These are phyloP conservation scores for Asteroscopus sphinx DNA, from an alignment of 2,888 invertebrate genomes.

Conservation along the genomic window DNA sequence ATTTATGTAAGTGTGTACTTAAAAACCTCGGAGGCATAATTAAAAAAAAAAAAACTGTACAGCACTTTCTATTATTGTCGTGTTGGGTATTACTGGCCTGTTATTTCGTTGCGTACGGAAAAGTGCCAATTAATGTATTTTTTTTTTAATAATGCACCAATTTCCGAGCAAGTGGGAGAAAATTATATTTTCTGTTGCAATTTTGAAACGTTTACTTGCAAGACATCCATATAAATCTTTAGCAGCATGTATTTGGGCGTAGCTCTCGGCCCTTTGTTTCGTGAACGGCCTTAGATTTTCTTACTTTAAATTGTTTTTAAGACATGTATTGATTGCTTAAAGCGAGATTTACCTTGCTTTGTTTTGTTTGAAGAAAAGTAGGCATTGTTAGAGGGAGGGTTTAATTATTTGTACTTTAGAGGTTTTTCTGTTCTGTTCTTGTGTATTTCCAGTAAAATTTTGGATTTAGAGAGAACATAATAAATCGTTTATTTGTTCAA, in stretches of 20 bases:
- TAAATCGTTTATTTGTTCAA: too few relatives aligned
- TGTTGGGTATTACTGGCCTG: too few relatives aligned
- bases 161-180: too few relatives aligned
- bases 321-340: constrained; percentile 77
- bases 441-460: neutral
- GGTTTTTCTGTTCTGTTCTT: too few relatives aligned
- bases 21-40: too few relatives aligned
- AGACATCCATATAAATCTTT: constrained; percentile 68
- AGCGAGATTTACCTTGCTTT: constrained; percentile 57
- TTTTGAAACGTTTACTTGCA: neutral
- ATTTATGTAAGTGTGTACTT: too few relatives aligned
- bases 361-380: constrained; percentile 48
- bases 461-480: neutral
- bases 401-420: constrained; percentile 49
- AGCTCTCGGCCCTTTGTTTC: constrained; percentile 67
- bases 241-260: constrained; percentile 71
- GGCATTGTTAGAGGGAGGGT: constrained; percentile 42
- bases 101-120: too few relatives aligned
- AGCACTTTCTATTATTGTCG: too few relatives aligned
- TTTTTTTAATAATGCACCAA: too few relatives aligned
- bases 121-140: too few relatives aligned
- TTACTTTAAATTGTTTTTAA: constrained; percentile 73
- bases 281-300: constrained; percentile 67
- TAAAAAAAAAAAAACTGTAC: too few relatives aligned
- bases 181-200: constrained; percentile 21